These are phyloP conservation scores for Zosterops hypoxanthus DNA, from an alignment of 2,113 vertebrate species.

Conservation along the genomic window DNA sequence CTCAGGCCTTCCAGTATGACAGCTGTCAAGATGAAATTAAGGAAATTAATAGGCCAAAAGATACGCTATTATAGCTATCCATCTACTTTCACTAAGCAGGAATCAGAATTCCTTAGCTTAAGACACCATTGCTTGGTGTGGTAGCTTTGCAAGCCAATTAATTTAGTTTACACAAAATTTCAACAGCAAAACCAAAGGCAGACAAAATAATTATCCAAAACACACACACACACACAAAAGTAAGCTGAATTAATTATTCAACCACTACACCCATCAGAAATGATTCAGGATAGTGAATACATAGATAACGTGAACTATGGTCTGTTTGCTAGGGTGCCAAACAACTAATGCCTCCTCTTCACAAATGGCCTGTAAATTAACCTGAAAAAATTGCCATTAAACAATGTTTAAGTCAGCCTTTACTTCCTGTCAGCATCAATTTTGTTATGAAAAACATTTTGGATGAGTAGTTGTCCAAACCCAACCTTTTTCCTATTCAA, in stretches of 20 bases:
- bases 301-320: rapidly evolving
- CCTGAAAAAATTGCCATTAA: background rate
- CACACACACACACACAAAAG: background rate
- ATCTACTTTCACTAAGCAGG: background rate
- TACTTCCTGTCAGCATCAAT: background rate
- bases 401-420: background rate
- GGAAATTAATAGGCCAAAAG: background rate
- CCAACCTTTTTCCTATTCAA: background rate
- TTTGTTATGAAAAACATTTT: background rate
- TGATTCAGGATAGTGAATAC: background rate
- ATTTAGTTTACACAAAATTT: background rate
- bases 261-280: background rate
- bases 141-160: background rate
- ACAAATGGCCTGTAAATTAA: background rate
- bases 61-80: background rate
- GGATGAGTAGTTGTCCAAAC: background rate
- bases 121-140: background rate
- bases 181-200: background rate
- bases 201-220: background rate
- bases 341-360: background rate
- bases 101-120: background rate
- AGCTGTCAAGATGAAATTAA: background rate
- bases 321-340: background rate
- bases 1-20: background rate
- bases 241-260: background rate